Evolutionary conservation across 2,797 vertebrate species (phyloP), one percentile per base, ranked within the genome.

Genomic region (Lacerta agilis): DNA sequence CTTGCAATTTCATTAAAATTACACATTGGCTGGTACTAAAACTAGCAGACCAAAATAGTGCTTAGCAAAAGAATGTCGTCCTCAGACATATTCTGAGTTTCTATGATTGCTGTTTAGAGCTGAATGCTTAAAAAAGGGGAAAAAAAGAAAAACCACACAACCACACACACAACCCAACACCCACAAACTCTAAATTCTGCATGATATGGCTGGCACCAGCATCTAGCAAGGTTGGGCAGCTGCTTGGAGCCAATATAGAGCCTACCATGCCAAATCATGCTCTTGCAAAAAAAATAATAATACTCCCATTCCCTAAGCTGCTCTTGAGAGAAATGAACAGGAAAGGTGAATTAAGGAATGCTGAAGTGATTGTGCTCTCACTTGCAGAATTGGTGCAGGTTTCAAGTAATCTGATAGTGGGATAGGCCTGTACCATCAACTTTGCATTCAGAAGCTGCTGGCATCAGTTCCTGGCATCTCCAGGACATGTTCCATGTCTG

Each of bases 1-100:
- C 87, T 92, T 89, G 75, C 25, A 89, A 89, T 92, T 91, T 84
- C 66, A 87, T 89, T 93, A 92, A 92, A 93, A 94, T 90, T 90
- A 85, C 64, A 92, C 43, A 49, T 82, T 87, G 86, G 75, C 0
- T 38, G 87, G 71, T 36, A 91, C 23, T 83, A 93, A 92, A 92
- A 58, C 43, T 43, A 6, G 8, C 87, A 83, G 25, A 15, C n/a
- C 33, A 85, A 92, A 17, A 89, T 71, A 27, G 55, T 94, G 33
- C 20, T 38, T 91, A 69, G 55, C 23, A 75, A 77, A n/a, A 88
- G 29, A 79, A 75, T 76, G 49, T 33, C 55, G 87, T 82, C 27
- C 0, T 17, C 78, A 9, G 78, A 79, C 79, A n/a, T n/a, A 86
- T 11, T 15, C 0, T 18, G 27, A 0, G 5, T 91, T 27, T 71